These are phyloP conservation scores for Sturnira hondurensis DNA, from an alignment of 2,113 vertebrate species.

Conservation along the genomic window DNA sequence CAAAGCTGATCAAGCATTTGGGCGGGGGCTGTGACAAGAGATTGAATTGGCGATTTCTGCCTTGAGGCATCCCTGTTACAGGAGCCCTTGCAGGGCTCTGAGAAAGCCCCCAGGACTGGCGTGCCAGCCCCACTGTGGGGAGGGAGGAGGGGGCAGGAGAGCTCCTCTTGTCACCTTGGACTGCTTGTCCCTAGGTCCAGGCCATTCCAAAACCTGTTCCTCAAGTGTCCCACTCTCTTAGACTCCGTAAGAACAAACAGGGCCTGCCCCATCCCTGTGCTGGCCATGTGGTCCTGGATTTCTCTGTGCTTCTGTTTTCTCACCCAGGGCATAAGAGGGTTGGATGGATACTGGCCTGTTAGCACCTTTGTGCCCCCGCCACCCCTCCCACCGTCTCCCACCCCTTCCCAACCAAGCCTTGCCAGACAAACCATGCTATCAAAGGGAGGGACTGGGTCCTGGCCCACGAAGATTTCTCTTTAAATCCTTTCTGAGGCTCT, in stretches of 20 bases:
- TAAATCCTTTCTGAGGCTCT: not conserved
- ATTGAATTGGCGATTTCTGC: not conserved
- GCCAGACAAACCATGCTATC: not conserved
- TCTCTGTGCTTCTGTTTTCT: not conserved
- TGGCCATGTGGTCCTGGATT: not conserved
- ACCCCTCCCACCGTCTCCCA: fast-evolving
- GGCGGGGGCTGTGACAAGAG: not conserved
- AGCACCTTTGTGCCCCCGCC: not conserved
- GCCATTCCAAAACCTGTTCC: not conserved
- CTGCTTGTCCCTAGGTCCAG: not conserved
- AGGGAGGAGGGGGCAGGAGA: not conserved
- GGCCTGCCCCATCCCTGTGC: not conserved
- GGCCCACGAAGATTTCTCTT: not conserved
- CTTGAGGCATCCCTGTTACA: not conserved
- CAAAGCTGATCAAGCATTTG: not conserved
- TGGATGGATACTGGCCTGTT: not conserved
- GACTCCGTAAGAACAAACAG: not conserved
- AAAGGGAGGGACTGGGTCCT: not conserved
- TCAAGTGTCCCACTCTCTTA: not conserved
- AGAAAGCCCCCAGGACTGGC: not conserved
- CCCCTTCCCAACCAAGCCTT: not conserved
- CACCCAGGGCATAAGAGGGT: not conserved
- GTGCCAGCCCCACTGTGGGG: fast-evolving
- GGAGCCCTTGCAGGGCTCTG: not conserved
- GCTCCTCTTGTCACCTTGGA: not conserved